Percentiles rank a stretch among this genome's conserved stretches.
Conservation (phyloP, 1,140 invertebrate species). For the Phthorimaea operculella region DNA sequence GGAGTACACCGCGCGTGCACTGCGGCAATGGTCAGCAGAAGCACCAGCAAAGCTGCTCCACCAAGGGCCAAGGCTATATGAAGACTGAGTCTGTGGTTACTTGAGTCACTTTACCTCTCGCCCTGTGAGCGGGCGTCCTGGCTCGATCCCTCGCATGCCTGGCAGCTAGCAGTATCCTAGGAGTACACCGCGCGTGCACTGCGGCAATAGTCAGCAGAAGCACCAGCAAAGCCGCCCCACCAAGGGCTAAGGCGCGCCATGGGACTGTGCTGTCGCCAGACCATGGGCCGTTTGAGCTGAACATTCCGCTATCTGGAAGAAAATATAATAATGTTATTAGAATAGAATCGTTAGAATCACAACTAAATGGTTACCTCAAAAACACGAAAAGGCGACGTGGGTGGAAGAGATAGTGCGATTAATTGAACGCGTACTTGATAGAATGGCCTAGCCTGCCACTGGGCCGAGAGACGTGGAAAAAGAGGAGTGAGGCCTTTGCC, state of each 20-base stretch:
- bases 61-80: constrained; percentile 29
- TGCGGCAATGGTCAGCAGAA: constrained; percentile 28
- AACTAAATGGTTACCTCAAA: too few species aligned
- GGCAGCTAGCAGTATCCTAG: constrained; percentile 43
- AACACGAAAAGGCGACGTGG: too few species aligned
- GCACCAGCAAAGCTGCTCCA: constrained; percentile 28
- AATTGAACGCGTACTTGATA: too few species aligned
- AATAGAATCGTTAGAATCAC: too few species aligned
- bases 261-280: constrained; percentile 27
- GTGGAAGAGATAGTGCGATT: too few species aligned
- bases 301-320: constrained; percentile 13
- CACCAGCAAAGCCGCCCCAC: constrained; percentile 30
- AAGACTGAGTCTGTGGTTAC: too few species aligned
- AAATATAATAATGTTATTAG: too few species aligned
- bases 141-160: constrained; percentile 37
- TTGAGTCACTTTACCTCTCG: too few species aligned
- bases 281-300: constrained; percentile 14
- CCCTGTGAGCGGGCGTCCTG: constrained; percentile 31
- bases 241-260: constrained; percentile 44
- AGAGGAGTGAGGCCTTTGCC: too few species aligned
- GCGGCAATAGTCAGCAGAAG: constrained; percentile 27
- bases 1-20: constrained; percentile 45
- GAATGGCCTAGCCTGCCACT: too few species aligned
- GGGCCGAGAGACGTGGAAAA: too few species aligned
- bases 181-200: constrained; percentile 43